These are phyloP conservation scores for Microctonus aethiopoides DNA, from an alignment of 2,888 invertebrate species.

Conservation along the genomic window DNA sequence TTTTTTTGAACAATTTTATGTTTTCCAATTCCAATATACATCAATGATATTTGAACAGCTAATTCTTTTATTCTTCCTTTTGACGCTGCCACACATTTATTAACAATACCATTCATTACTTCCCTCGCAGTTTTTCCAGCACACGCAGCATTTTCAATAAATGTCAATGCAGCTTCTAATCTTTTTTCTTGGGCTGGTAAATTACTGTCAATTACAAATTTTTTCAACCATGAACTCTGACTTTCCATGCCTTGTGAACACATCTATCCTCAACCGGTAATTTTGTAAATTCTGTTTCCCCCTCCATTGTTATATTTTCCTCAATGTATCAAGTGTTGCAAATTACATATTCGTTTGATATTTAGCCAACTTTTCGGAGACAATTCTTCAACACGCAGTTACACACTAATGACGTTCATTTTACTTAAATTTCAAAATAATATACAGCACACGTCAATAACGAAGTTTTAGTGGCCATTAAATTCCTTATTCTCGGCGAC, in stretches of 20 bases:
- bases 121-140: slow-evolving; percentile 91
- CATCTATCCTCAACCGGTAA: slow-evolving; percentile 90
- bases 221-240: slow-evolving; percentile 94
- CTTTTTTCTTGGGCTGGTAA: slow-evolving; percentile 96
- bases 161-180: slow-evolving; percentile 89
- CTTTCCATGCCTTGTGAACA: slow-evolving; percentile 96
- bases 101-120: slow-evolving; percentile 87
- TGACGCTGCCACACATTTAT: slow-evolving; percentile 93
- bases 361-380: neutral
- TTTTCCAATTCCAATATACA: slow-evolving; percentile 97
- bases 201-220: slow-evolving; percentile 95
- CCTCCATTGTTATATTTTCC: slow-evolving; percentile 75
- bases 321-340: too few relatives aligned
- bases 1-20: slow-evolving; percentile 91
- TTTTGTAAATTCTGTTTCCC: slow-evolving; percentile 89
- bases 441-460: slow-evolving; percentile 38
- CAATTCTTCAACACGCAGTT: neutral
- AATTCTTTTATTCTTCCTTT: slow-evolving; percentile 92
- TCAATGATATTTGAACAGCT: slow-evolving; percentile 87
- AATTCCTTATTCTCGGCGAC: slow-evolving; percentile 40
- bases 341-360: too few relatives aligned
- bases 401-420: slow-evolving; percentile 14
- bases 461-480: slow-evolving; percentile 49
- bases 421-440: slow-evolving; percentile 2
- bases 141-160: slow-evolving; percentile 88